phyloP scores from a whole-genome alignment of 2,888 invertebrate species.

The Dascillus cervinus region DNA sequence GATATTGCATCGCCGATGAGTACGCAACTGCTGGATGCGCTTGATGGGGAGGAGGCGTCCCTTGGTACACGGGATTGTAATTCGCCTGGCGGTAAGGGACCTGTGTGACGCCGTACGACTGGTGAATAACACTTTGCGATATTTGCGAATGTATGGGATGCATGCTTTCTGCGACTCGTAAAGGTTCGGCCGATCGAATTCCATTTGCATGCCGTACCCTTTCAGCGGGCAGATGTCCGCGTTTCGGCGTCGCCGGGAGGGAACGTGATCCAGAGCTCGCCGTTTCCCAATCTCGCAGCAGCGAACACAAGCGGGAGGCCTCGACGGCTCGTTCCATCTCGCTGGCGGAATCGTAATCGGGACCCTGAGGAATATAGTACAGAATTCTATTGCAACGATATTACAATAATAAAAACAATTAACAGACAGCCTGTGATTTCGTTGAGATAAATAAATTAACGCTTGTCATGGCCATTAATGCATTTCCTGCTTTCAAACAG shows the following conservation, averaged over 20 bases:
- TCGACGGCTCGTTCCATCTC: constrained; percentile 67
- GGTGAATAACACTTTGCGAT: constrained; percentile 37
- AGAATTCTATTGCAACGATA: too few relatives aligned
- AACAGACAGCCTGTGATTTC: too few relatives aligned
- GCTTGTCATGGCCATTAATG: too few relatives aligned
- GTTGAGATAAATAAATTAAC: too few relatives aligned
- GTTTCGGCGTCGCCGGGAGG: constrained; percentile 47
- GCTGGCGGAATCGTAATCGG: constrained; percentile 71
- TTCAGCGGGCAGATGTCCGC: constrained; percentile 26
- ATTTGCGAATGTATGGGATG: constrained; percentile 22
- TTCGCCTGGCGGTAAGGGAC: constrained; percentile 24
- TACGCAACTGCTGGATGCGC: constrained; percentile 21
- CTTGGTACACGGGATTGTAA: constrained; percentile 18
- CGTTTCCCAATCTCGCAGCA: constrained; percentile 71
- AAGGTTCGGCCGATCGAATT: constrained; percentile 10
- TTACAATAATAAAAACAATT: too few relatives aligned
- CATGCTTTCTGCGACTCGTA: constrained; percentile 4
- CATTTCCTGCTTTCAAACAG: too few relatives aligned
- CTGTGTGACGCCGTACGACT: constrained; percentile 36
- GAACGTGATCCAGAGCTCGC: constrained; percentile 55
- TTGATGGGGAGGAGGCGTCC: constrained; percentile 10
- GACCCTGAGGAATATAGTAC: constrained; percentile 66
- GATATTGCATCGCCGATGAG: constrained; percentile 34
- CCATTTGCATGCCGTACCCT: constrained; percentile 15
- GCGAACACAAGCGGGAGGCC: constrained; percentile 56